These are phyloP conservation scores for Natrix natrix DNA, from an alignment of 2,797 vertebrate species.

Conservation along the genomic window DNA sequence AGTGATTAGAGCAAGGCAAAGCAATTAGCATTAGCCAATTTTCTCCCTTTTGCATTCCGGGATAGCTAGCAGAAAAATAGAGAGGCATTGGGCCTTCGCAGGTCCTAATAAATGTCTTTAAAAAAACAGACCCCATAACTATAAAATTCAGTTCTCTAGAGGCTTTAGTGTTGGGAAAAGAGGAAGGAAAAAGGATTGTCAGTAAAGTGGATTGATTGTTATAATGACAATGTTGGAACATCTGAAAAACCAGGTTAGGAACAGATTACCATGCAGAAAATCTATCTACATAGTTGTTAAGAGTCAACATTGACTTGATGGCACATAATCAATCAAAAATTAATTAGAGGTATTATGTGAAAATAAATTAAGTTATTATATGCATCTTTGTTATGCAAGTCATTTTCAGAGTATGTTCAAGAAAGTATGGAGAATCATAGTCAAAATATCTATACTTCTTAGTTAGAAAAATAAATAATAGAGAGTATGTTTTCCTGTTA, in stretches of 20 bases:
- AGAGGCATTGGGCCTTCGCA: background rate
- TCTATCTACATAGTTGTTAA: background rate
- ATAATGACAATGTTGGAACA: background rate
- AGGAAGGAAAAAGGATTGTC: background rate
- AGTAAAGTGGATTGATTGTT: background rate
- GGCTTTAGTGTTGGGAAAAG: background rate
- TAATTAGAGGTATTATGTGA: background rate
- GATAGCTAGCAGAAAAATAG: background rate
- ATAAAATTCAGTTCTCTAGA: background rate
- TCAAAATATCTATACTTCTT: background rate
- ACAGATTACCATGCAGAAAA: background rate
- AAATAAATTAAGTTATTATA: background rate
- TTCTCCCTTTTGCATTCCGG: background rate
- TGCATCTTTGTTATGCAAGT: background rate
- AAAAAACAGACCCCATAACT: background rate
- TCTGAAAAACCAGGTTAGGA: background rate
- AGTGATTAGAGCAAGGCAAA: background rate
- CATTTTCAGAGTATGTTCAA: background rate
- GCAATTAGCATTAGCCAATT: background rate
- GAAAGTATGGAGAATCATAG: background rate
- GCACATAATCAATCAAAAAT: background rate
- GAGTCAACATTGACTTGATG: background rate
- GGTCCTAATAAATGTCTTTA: background rate
- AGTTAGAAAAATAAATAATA: background rate
- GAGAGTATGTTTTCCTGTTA: background rate